Evolutionary conservation across 1,140 invertebrate genomes (phyloP).

Genomic region (Zaprionus ornatus): DNA sequence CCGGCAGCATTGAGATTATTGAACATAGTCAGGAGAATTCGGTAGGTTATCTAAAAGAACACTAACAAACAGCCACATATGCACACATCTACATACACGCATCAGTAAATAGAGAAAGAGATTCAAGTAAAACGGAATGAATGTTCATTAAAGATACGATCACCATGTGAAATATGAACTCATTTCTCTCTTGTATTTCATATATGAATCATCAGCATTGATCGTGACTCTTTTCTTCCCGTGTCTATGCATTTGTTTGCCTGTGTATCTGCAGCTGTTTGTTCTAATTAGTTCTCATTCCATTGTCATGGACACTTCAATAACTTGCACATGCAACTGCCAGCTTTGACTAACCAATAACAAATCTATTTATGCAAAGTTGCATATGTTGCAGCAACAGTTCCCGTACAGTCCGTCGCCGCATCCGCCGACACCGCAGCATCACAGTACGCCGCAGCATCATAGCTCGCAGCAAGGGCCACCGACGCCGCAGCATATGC

Average conservation of each 20-base stretch:
- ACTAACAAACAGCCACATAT: constrained; percentile 6
- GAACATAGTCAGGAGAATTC: constrained; percentile 84
- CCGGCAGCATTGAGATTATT: constrained; percentile 83
- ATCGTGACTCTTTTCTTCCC: too few relatives aligned
- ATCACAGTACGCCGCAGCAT: constrained; percentile 73
- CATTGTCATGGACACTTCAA: constrained; percentile 1
- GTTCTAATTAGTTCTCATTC: background rate
- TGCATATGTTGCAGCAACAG: constrained; percentile 84
- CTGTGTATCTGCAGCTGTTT: background rate
- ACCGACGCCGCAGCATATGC: constrained; percentile 81
- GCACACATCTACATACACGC: background rate
- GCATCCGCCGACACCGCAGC: constrained; percentile 77
- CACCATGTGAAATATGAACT: too few relatives aligned
- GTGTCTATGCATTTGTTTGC: background rate
- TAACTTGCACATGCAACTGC: constrained; percentile 27
- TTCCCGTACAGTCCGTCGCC: constrained; percentile 83
- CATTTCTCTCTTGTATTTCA: too few relatives aligned
- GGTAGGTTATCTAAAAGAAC: constrained; percentile 60
- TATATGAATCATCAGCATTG: too few relatives aligned
- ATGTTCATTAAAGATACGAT: too few relatives aligned
- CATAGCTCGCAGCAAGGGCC: constrained; percentile 70
- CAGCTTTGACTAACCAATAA: constrained; percentile 68
- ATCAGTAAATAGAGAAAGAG: background rate
- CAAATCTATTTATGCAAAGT: constrained; percentile 78
- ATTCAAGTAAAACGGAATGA: background rate